Base-by-base conservation (phyloP, 2,113 vertebrate species). In the Perca schrenkii region DNA sequence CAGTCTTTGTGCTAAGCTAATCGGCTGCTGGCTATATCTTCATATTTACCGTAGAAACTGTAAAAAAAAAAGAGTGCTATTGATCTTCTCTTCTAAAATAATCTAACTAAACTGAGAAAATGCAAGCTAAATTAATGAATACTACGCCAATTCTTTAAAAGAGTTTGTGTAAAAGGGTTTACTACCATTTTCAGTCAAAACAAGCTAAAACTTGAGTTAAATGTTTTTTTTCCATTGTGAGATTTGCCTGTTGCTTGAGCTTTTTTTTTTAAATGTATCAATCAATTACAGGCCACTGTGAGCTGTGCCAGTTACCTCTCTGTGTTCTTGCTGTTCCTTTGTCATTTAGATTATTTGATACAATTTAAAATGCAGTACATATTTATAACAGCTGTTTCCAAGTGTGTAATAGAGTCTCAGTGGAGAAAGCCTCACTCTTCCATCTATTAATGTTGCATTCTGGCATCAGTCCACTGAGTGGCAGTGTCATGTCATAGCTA, bases 401-500 rank as follows among this genome's bases (percentile, higher is more conserved):
- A 2, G 28, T 62, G 63, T 72, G 54, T 49, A 34, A 72, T 61
- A 14, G 31, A 58, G 75, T 52, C 43, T 75, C 21, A 25, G 64
- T 36, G 43, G 64, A 83, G 11, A 57, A 50, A 0, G 17, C 46
- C 15, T 78, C 25, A 2, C 14, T 17, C 8, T 40, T 2, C 3
- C 14, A 17, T 58, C 11, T 31, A 4, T 78, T 65, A 17, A 47
- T 36, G 61, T 31, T 94, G 91, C 91, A 93, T 82, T 94, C 87
- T 91, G 80, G 17, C 58, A 4, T 65, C 61, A 40, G 58, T 80
- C 93, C 95, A 94, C 94, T 88, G 80, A 93, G 95, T 62, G 94
- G 95, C 92, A 94, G 92, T 92, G 74, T 91, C 71, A 87, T 70
- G 70, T 90, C 91, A 92, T 75, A 47, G 72, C 79, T 86, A 57